Conservation (phyloP, 2,113 vertebrate genomes). For the Zapus hudsonius region DNA sequence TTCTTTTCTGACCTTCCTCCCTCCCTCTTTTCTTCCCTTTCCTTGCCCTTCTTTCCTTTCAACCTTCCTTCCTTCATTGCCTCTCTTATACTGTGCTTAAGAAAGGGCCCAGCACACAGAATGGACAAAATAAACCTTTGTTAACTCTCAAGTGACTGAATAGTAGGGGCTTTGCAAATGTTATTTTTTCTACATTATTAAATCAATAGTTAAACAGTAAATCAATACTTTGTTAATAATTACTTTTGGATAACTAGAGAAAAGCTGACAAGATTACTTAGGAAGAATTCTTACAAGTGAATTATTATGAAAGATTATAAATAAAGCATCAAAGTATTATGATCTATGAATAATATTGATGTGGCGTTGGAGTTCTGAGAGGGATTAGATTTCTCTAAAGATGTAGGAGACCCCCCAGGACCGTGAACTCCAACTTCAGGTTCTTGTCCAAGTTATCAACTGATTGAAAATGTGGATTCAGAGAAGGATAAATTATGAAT, state of each 20-base stretch:
- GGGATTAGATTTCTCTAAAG: too few relatives aligned
- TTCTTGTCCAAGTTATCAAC: too few relatives aligned
- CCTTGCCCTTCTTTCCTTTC: neutral
- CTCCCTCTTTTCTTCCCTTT: neutral
- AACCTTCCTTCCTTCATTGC: neutral
- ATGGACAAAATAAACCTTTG: neutral
- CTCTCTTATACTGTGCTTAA: too few relatives aligned
- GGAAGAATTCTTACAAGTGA: neutral
- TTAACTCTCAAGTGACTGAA: neutral
- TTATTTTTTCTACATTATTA: neutral
- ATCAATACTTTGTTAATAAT: slow-evolving; percentile 14
- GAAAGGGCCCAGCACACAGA: neutral
- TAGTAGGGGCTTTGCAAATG: neutral
- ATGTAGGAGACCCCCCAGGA: too few relatives aligned
- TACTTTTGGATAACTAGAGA: slow-evolving; percentile 11
- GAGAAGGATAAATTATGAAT: too few relatives aligned
- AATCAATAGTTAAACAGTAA: neutral
- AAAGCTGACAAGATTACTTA: slow-evolving; percentile 14
- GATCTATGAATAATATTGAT: neutral
- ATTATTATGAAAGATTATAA: slow-evolving; percentile 14
- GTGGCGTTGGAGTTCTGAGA: too few relatives aligned
- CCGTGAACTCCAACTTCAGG: too few relatives aligned
- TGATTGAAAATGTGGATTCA: too few relatives aligned
- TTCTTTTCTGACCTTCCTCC: too few relatives aligned
- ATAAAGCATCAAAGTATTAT: neutral